phyloP scores from a whole-genome alignment of 2,797 vertebrate genomes.

The Coregonus suidteri region DNA sequence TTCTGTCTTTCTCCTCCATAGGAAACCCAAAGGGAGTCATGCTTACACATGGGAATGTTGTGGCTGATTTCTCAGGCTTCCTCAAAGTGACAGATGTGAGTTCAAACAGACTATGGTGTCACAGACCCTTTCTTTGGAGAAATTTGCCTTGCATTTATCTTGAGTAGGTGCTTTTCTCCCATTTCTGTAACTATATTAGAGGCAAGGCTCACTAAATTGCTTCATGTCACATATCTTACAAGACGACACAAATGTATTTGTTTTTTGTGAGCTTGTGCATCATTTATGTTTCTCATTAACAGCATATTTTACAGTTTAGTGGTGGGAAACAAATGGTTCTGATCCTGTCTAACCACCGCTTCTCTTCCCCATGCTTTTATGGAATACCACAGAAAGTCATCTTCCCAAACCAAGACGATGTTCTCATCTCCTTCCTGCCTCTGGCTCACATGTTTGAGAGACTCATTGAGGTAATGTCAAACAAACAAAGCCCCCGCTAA shows the following conservation, averaged over 20 bases:
- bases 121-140: background rate
- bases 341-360: slow-evolving; percentile 23
- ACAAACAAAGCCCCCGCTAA: too few relatives aligned
- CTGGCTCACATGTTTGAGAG: slow-evolving; percentile 99
- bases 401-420: slow-evolving; percentile 97
- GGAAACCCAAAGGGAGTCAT: slow-evolving; percentile 98
- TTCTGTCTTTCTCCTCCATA: slow-evolving; percentile 56
- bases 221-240: background rate
- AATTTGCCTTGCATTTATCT: too few relatives aligned
- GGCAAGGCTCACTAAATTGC: background rate
- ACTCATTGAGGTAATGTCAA: slow-evolving; percentile 91
- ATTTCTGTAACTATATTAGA: background rate
- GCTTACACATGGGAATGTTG: slow-evolving; percentile 96
- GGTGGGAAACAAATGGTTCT: background rate
- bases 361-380: slow-evolving; percentile 63
- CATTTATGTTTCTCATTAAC: background rate
- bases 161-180: background rate
- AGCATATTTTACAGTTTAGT: background rate
- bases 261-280: background rate
- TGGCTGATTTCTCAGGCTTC: slow-evolving; percentile 97
- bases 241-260: background rate
- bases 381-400: slow-evolving; percentile 90
- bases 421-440: slow-evolving; percentile 98
- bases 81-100: slow-evolving; percentile 98
- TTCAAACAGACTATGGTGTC: slow-evolving; percentile 32